Conservation (phyloP, 2,888 invertebrate genomes). For the Drepana falcataria region DNA sequence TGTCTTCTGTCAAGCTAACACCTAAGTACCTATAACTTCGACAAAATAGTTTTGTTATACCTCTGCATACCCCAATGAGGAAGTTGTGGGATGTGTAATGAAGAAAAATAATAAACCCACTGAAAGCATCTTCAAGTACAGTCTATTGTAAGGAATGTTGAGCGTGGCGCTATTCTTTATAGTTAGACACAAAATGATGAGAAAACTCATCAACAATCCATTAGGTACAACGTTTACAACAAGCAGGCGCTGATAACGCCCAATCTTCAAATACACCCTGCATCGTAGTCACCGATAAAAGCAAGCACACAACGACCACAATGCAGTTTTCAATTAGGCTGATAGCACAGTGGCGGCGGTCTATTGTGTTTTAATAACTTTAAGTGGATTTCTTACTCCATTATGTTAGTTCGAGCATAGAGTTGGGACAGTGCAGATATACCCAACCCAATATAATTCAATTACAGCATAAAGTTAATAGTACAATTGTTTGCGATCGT, state of each 20-base stretch:
- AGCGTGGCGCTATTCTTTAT: no score
- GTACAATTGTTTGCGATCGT: no score
- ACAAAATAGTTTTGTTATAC: no score
- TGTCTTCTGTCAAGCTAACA: no score
- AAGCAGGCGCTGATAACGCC: neutral
- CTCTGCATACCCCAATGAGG: no score
- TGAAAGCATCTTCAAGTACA: no score
- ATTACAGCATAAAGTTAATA: no score
- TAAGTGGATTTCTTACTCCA: conserved; percentile 57
- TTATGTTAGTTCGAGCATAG: conserved; percentile 29
- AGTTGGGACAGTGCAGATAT: conserved; percentile 13
- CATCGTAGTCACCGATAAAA: conserved; percentile 16
- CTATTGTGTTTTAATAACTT: conserved; percentile 67
- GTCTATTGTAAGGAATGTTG: no score
- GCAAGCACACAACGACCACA: conserved; percentile 27
- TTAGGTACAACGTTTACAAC: neutral
- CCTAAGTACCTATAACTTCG: no score
- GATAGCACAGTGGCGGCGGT: conserved; percentile 42
- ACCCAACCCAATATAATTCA: neutral
- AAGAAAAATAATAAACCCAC: no score
- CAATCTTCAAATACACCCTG: neutral
- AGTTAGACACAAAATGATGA: neutral
- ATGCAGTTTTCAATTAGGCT: conserved; percentile 64
- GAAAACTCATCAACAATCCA: neutral
- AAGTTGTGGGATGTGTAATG: no score